phyloP scores from a whole-genome alignment of 2,888 invertebrate genomes.

The Epistrophella euchroma region DNA sequence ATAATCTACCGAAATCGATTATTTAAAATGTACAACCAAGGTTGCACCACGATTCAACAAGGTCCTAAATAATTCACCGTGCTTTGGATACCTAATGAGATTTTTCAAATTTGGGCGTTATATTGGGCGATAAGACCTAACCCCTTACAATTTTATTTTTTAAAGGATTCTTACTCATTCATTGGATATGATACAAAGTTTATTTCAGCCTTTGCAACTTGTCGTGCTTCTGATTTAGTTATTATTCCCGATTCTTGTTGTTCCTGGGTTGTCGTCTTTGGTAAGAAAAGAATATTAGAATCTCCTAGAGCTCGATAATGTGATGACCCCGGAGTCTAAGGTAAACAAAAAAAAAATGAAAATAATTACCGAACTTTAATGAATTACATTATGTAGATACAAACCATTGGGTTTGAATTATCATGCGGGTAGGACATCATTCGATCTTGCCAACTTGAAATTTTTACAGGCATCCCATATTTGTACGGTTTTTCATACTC shows the following conservation, averaged over 20 bases:
- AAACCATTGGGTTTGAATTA: conserved; percentile 38
- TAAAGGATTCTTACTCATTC: conserved; percentile 38
- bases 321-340: background rate
- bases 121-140: too few species aligned
- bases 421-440: conserved; percentile 34
- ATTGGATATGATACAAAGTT: conserved; percentile 53
- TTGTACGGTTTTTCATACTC: conserved; percentile 33
- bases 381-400: background rate
- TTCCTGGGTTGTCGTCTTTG: conserved; percentile 54
- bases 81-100: too few species aligned
- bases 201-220: conserved; percentile 19
- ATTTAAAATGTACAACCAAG: too few species aligned
- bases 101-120: too few species aligned
- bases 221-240: background rate
- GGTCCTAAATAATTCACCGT: too few species aligned
- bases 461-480: conserved; percentile 44
- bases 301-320: conserved; percentile 57
- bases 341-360: background rate
- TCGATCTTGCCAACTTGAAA: conserved; percentile 54
- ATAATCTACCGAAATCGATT: too few species aligned
- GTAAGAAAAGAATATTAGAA: background rate
- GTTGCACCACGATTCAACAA: too few species aligned
- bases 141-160: too few species aligned
- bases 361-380: too few species aligned
- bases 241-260: conserved; percentile 31